phyloP scores from a whole-genome alignment of 2,888 invertebrate species.

The Aphidius colemani region DNA sequence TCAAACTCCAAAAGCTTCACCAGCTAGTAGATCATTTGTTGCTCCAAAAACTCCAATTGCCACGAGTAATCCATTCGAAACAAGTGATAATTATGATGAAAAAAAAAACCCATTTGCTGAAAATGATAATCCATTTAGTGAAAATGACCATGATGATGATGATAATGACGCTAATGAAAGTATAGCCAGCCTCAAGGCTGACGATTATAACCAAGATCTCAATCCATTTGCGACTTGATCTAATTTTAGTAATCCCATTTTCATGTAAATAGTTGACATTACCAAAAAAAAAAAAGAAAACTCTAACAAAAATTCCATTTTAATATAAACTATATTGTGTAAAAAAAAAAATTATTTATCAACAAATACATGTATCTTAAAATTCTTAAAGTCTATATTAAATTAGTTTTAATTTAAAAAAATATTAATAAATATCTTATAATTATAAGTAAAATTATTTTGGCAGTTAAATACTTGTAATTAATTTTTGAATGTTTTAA shows the following conservation, averaged over 20 bases:
- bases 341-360: conserved; percentile 12
- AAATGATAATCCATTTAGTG: conserved; percentile 66
- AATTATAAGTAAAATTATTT: neutral
- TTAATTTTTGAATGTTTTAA: conserved; percentile 18
- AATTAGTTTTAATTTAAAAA: conserved; percentile 26
- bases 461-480: neutral
- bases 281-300: too few species aligned
- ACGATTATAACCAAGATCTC: conserved; percentile 76
- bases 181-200: neutral
- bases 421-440: conserved; percentile 15
- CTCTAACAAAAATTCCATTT: neutral
- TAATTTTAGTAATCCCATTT: too few species aligned
- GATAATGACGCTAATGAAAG: conserved; percentile 1
- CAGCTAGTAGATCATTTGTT: conserved; percentile 49
- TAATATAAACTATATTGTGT: conserved; percentile 22
- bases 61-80: conserved; percentile 60
- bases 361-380: conserved; percentile 11
- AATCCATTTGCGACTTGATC: conserved; percentile 69
- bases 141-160: conserved; percentile 68
- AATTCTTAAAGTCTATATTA: conserved; percentile 8
- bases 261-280: too few species aligned
- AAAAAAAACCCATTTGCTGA: conserved; percentile 69
- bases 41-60: conserved; percentile 51
- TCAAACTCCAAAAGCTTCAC: conserved; percentile 51
- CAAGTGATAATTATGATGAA: conserved; percentile 63